Evolutionary conservation across 2,113 vertebrate genomes (phyloP), one percentile per base, ranked within the genome.

Genomic region (Cebidichthys violaceus): DNA sequence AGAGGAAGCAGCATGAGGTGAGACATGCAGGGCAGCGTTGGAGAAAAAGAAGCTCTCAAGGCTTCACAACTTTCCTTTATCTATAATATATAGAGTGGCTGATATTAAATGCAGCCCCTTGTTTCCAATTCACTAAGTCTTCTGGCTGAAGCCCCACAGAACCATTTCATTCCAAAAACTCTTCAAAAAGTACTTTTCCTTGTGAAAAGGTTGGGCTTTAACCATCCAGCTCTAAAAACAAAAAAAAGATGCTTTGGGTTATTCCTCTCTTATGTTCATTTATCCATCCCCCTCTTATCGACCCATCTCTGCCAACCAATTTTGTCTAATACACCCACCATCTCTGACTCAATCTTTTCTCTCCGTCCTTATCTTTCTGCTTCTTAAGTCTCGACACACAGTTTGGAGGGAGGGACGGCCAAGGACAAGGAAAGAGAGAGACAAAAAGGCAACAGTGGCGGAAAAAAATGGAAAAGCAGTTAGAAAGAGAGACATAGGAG

Each of bases 71-170:
- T 83, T 84, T 66, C 43, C 77, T 90, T 83, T 83, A 90, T 92
- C 81, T 82, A 85, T 87, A 81, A 88, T 87, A 81, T 79, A 91
- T 75, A 72, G 43, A 50, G 74, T 50, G 82, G 70, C 64, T 89
- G 62, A 88, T 90, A 83, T 85, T 81, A 88, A 88, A 90, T 91
- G 83, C 84, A 82, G 68, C 39, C 66, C 85, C 77, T 83, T 88
- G 77, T 79, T 89, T 79, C 84, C 50, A 52, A 65, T 84, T 71
- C 82, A 66, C 82, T 27, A 55, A 88, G 82, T 86, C 82, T 83
- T 73, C 39, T 68, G 41, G 69, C 75, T 83, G 77, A 77, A 70
- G 52, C 47, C 39, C 74, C 60, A 67, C 75, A 77, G 77, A 77
- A 50, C 69, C 60, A 70, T 70, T 86, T 72, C 20, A 52, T 81